Evolutionary conservation across 2,113 vertebrate species (phyloP), one percentile per base, ranked within the genome.

Genomic region (Loxodonta africana): DNA sequence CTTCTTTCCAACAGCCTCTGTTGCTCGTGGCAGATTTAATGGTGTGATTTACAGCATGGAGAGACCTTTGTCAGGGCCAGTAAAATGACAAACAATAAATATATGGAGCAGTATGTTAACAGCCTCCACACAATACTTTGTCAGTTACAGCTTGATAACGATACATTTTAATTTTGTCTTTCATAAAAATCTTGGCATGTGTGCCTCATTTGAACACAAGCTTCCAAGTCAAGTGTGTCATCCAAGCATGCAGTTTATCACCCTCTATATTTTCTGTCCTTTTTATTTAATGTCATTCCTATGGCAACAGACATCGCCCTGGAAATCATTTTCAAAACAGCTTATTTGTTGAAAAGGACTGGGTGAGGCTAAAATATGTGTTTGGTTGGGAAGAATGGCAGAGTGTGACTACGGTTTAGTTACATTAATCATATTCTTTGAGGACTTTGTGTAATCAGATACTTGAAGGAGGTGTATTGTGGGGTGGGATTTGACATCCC

Each of bases 61-160:
- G 98, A 98, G 98, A 98, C 98, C 98, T 99, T 98, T 99, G 98
- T 98, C 99, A 97, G 98, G 98, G 98, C 98, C 98, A 98, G 98
- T 99, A 99, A 99, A 98, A 99, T 99, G 99, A 99, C 99, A 99
- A 99, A 99, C 99, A 99, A 99, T 99, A 99, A 99, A 99, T 99
- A 99, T 97, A 98, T 98, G 97, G 98, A 98, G 98, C 98, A 98
- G 98, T 98, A 98, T 98, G 98, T 98, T 98, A 99, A 98, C 99
- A 99, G 98, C 98, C 98, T 97, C 95, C 93, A 97, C 98, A 99
- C 99, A 99, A 99, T 99, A 98, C 98, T 97, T 97, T 98, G 98
- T 98, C 98, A 98, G 99, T 99, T 99, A 99, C 98, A 98, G 99
- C 98, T 98, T 97, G 98, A 98, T 98, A 98, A 98, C 87, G 99